Evolutionary conservation across 2,113 vertebrate genomes (phyloP).

Genomic region (Cebus imitator): DNA sequence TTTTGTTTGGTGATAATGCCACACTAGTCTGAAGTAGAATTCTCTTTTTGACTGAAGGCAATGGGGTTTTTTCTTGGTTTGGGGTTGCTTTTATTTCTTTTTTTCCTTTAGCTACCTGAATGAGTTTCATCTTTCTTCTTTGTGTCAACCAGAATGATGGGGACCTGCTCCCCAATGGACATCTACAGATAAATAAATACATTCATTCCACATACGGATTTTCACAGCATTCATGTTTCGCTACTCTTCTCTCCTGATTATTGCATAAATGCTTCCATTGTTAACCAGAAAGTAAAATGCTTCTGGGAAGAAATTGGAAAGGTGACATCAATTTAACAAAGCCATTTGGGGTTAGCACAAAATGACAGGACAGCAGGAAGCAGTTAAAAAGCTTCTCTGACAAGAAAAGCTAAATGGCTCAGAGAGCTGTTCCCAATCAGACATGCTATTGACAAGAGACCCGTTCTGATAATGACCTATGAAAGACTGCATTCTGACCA

Average conservation of each 20-base stretch:
- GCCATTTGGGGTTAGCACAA: conserved; percentile 76
- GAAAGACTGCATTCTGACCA: conserved; percentile 69
- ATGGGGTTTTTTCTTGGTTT: neutral
- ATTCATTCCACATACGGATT: neutral
- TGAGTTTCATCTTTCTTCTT: conserved; percentile 4
- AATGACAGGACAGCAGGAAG: conserved; percentile 80
- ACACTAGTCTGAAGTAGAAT: neutral
- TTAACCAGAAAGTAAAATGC: conserved; percentile 77
- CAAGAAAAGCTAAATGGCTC: conserved; percentile 78
- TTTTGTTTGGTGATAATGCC: conserved; percentile 11
- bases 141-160: neutral
- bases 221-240: conserved; percentile 52
- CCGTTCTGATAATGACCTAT: conserved; percentile 74
- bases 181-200: neutral
- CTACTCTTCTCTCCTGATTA: conserved; percentile 22
- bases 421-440: conserved; percentile 79
- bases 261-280: conserved; percentile 69
- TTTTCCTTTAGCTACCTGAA: neutral
- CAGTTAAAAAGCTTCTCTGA: conserved; percentile 77
- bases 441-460: conserved; percentile 75
- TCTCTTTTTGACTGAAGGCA: neutral
- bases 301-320: conserved; percentile 80
- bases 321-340: conserved; percentile 80
- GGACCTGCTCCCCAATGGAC: neutral
- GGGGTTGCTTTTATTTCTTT: conserved; percentile 2